Percentiles rank a stretch among this genome's conserved stretches.
These are phyloP conservation scores for Asarcornis scutulata DNA, from an alignment of 2,113 vertebrate genomes.

Conservation along the genomic window DNA sequence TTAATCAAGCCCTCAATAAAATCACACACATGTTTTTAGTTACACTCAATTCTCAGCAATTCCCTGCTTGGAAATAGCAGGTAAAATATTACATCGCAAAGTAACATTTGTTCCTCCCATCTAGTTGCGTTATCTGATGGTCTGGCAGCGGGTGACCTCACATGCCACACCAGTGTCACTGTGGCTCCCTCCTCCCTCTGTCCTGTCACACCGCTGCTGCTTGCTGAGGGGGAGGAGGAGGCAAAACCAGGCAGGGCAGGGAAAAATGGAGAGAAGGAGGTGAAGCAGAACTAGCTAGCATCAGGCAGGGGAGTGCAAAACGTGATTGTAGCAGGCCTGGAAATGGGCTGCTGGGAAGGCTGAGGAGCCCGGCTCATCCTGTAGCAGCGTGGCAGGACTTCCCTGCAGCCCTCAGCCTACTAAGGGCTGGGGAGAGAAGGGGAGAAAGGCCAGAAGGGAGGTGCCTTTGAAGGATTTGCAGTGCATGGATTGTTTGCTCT, in stretches of 20 bases:
- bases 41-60: not conserved
- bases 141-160: not conserved
- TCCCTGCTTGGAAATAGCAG: not conserved
- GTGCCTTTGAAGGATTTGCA: not conserved
- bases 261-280: not conserved
- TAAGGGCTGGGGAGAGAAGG: not conserved
- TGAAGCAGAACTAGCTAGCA: not conserved
- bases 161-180: not conserved
- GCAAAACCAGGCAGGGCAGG: not conserved
- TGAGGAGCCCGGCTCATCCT: not conserved
- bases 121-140: not conserved
- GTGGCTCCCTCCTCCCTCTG: not conserved
- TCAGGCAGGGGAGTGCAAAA: not conserved
- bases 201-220: not conserved
- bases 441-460: not conserved
- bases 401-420: not conserved
- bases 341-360: not conserved
- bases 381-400: not conserved
- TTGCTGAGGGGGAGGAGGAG: not conserved
- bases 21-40: not conserved
- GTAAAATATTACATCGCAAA: conserved; percentile 5
- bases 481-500: not conserved
- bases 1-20: not conserved
- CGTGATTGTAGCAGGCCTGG: not conserved
- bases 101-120: conserved; percentile 27